Evolutionary conservation across 2,797 vertebrate species (phyloP).

Genomic region (Bradypodion ventrale): DNA sequence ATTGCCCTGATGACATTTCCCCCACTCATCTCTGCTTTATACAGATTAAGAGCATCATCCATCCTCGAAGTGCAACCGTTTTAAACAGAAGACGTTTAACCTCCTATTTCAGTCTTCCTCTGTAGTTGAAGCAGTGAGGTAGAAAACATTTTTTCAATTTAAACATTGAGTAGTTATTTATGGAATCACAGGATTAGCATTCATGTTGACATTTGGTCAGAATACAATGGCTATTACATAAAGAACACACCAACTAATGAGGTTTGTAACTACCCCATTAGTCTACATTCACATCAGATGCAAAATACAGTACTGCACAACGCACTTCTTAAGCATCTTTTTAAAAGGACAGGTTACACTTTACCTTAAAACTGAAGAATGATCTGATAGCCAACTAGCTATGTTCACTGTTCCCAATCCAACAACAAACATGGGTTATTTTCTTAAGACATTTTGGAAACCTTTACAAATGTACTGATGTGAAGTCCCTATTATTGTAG

Average conservation of each 20-base stretch:
- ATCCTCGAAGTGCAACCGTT: not conserved
- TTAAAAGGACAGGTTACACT: not conserved
- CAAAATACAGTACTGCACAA: not conserved
- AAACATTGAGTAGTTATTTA: slow-evolving; percentile 15
- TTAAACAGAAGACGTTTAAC: not conserved
- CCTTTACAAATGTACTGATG: no score
- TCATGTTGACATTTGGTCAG: slow-evolving; percentile 6
- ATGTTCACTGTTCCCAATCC: not conserved
- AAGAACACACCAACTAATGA: slow-evolving; percentile 19
- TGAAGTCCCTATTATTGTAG: not conserved
- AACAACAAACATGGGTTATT: not conserved
- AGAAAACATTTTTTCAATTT: not conserved
- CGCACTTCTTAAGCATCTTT: not conserved
- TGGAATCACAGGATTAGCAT: not conserved
- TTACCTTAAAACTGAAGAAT: not conserved
- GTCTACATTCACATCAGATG: slow-evolving; percentile 4
- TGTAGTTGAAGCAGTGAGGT: not conserved
- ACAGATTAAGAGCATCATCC: slow-evolving; percentile 1
- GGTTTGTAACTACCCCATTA: not conserved
- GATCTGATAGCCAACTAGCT: not conserved
- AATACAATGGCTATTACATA: slow-evolving; percentile 16
- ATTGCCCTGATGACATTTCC: not conserved
- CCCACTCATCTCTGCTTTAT: not conserved
- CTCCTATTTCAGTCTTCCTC: not conserved
- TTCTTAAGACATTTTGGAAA: not conserved